phyloP scores from a whole-genome alignment of 1,140 invertebrate genomes.

The Drosophila santomea region DNA sequence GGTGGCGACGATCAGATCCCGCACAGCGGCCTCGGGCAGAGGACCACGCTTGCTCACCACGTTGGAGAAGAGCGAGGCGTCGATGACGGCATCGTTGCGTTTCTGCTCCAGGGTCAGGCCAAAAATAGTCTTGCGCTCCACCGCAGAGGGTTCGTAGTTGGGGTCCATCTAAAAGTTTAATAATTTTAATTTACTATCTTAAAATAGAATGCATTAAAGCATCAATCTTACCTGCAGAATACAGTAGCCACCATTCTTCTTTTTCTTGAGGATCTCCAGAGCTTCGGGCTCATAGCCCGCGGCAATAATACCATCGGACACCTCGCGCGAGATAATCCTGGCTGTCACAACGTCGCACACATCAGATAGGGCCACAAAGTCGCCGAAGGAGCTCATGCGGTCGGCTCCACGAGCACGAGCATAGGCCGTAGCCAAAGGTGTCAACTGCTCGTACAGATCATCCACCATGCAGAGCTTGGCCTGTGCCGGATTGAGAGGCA shows the following conservation, averaged over 20 bases:
- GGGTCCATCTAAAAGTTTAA: slow-evolving; percentile 92
- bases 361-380: slow-evolving; percentile 98
- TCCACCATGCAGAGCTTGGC: slow-evolving; percentile 97
- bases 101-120: slow-evolving; percentile 96
- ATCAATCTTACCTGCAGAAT: slow-evolving; percentile 88
- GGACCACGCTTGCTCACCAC: slow-evolving; percentile 91
- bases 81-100: slow-evolving; percentile 95
- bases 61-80: slow-evolving; percentile 92
- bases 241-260: slow-evolving; percentile 97
- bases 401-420: slow-evolving; percentile 98
- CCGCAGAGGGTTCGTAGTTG: slow-evolving; percentile 91
- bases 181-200: background rate
- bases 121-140: slow-evolving; percentile 95
- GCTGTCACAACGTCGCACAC: slow-evolving; percentile 95
- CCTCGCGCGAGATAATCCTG: slow-evolving; percentile 90
- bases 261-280: slow-evolving; percentile 95
- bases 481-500: slow-evolving; percentile 90
- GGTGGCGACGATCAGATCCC: slow-evolving; percentile 97
- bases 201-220: background rate
- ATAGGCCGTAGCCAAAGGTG: slow-evolving; percentile 97
- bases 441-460: slow-evolving; percentile 91
- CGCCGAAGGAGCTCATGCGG: slow-evolving; percentile 99
- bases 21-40: slow-evolving; percentile 90
- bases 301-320: slow-evolving; percentile 98
- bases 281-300: slow-evolving; percentile 95